Conservation (phyloP, 2,888 invertebrate species). For the Stenchaetothrips biformis region DNA sequence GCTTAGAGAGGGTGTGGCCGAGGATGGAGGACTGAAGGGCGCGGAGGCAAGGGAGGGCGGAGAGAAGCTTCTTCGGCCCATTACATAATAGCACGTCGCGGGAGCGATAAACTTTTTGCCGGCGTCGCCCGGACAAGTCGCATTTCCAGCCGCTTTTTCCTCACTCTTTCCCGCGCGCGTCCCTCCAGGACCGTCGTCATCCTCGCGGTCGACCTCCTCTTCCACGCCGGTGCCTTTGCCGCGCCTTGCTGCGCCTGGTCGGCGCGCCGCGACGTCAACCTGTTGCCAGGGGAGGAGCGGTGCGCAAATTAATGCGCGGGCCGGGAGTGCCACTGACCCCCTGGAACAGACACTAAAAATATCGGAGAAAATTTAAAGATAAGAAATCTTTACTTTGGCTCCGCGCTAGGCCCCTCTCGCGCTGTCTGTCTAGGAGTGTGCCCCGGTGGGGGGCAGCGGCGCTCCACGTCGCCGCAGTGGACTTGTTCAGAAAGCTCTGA, state of each 20-base stretch:
- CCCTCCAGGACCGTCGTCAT: neutral
- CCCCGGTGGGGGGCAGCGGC: too few species aligned
- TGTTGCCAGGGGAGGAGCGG: too few species aligned
- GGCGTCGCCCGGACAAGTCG: neutral
- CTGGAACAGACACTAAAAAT: too few species aligned
- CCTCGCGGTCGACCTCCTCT: neutral
- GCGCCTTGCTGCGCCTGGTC: neutral
- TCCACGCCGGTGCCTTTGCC: neutral
- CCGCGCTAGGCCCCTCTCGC: too few species aligned
- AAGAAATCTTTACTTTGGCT: too few species aligned
- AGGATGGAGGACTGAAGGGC: neutral
- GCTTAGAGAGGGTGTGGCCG: too few species aligned
- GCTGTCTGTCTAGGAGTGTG: too few species aligned
- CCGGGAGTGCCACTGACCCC: too few species aligned
- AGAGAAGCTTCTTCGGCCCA: neutral
- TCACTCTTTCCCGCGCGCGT: neutral
- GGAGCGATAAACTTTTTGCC: constrained; percentile 13
- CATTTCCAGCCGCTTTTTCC: neutral
- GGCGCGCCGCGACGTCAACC: neutral
- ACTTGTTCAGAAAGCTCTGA: too few species aligned
- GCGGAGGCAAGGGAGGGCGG: neutral
- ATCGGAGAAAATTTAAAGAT: too few species aligned
- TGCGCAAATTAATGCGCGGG: too few species aligned
- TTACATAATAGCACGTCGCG: constrained; percentile 1
- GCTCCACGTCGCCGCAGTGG: too few species aligned